Evolutionary conservation across 2,888 invertebrate genomes (phyloP).

Genomic region (Eristalis intricaria): DNA sequence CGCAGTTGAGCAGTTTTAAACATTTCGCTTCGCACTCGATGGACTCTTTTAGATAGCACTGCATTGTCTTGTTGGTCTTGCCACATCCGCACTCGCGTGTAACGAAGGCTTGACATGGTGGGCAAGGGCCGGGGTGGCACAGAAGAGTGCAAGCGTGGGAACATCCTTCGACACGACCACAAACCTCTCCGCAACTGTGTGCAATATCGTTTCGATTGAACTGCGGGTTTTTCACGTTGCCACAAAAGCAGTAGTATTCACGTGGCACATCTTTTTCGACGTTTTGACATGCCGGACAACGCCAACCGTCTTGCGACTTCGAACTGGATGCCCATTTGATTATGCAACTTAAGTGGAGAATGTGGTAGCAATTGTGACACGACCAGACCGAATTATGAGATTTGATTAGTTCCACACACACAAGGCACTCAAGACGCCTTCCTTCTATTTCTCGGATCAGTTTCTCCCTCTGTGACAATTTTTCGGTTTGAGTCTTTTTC

Average conservation of each 20-base stretch:
- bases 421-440: constrained; percentile 94
- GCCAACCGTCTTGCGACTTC: constrained; percentile 91
- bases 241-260: constrained; percentile 95
- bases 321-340: constrained; percentile 95
- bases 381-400: constrained; percentile 93
- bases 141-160: constrained; percentile 88
- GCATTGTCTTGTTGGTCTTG: constrained; percentile 85
- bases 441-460: constrained; percentile 91
- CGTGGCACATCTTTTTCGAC: constrained; percentile 87
- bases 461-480: constrained; percentile 90
- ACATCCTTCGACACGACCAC: constrained; percentile 84
- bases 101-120: constrained; percentile 91
- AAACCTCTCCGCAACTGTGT: constrained; percentile 95
- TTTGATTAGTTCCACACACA: constrained; percentile 94
- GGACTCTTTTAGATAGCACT: constrained; percentile 87
- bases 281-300: constrained; percentile 98
- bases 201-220: constrained; percentile 90
- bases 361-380: constrained; percentile 94
- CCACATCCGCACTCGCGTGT: constrained; percentile 90
- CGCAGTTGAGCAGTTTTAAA: constrained; percentile 88
- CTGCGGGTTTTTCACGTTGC: constrained; percentile 88
- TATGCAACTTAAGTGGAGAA: constrained; percentile 94
- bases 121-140: constrained; percentile 98
- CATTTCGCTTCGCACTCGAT: constrained; percentile 90
- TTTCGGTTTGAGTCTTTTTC: constrained; percentile 76